phyloP scores from a whole-genome alignment of 2,113 vertebrate genomes.

The Cinclus mexicanus region DNA sequence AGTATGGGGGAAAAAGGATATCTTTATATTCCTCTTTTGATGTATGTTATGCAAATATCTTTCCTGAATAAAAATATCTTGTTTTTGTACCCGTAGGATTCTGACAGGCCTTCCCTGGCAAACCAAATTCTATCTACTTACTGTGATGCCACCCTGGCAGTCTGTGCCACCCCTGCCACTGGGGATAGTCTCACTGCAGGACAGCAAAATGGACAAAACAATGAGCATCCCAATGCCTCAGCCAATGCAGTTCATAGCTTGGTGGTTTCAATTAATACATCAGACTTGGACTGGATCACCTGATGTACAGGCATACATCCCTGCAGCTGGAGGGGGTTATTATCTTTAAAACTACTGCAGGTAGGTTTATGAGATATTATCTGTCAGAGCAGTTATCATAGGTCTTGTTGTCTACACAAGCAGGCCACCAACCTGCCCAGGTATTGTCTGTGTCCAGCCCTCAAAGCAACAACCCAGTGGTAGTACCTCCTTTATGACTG shows the following conservation, averaged over 20 bases:
- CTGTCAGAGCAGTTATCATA: neutral
- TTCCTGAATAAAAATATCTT: neutral
- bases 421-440: neutral
- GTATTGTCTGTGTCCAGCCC: neutral
- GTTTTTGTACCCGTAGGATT: neutral
- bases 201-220: neutral
- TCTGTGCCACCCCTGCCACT: neutral
- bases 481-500: neutral
- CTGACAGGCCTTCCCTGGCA: neutral
- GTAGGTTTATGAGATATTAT: neutral
- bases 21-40: neutral
- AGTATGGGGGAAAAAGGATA: neutral
- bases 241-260: neutral
- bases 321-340: neutral
- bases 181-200: neutral
- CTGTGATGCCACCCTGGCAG: neutral
- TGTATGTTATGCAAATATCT: neutral
- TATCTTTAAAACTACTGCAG: neutral
- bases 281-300: neutral
- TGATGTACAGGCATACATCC: neutral
- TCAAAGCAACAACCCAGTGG: neutral
- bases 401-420: neutral
- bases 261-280: neutral
- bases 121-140: neutral
- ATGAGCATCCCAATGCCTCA: fast-evolving